Evolutionary conservation across 2,797 vertebrate species (phyloP).

Genomic region (Enteromius afrohamiltoni): DNA sequence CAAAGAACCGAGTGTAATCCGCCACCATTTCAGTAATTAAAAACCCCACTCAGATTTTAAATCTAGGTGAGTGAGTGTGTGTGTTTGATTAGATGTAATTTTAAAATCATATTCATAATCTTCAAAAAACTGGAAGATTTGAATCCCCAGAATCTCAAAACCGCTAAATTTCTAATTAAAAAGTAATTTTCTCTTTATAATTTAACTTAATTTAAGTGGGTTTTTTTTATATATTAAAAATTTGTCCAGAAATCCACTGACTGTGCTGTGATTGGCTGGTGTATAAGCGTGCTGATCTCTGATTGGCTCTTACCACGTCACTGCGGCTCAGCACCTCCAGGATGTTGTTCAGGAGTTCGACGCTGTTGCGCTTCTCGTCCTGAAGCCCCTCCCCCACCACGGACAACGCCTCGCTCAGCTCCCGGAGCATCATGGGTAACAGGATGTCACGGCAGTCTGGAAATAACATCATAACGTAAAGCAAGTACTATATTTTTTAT

Average conservation of each 20-base stretch:
- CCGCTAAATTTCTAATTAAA: background rate
- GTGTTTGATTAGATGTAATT: slow-evolving; percentile 7
- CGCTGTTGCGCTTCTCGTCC: slow-evolving; percentile 81
- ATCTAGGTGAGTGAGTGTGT: slow-evolving; percentile 36
- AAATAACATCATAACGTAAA: slow-evolving; percentile 50
- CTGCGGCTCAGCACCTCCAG: slow-evolving; percentile 91
- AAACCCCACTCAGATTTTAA: slow-evolving; percentile 45
- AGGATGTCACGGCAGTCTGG: slow-evolving; percentile 94
- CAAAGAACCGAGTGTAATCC: slow-evolving; percentile 64
- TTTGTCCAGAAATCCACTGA: background rate
- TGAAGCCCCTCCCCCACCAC: slow-evolving; percentile 73
- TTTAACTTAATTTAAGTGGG: background rate
- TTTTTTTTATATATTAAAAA: background rate
- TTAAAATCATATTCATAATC: slow-evolving; percentile 30
- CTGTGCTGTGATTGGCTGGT: slow-evolving; percentile 3
- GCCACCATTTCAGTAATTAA: slow-evolving; percentile 69
- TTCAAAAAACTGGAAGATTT: background rate
- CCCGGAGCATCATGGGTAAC: slow-evolving; percentile 93
- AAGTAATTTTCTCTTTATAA: background rate
- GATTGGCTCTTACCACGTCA: slow-evolving; percentile 82
- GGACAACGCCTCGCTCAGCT: slow-evolving; percentile 84
- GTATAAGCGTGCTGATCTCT: background rate
- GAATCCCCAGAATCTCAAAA: background rate
- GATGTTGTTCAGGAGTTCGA: slow-evolving; percentile 93
- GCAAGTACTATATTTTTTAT: background rate